Percentiles rank a stretch among this genome's conserved stretches.
Conservation (phyloP, 1,140 invertebrate species). For the Teleopsis dalmanni region DNA sequence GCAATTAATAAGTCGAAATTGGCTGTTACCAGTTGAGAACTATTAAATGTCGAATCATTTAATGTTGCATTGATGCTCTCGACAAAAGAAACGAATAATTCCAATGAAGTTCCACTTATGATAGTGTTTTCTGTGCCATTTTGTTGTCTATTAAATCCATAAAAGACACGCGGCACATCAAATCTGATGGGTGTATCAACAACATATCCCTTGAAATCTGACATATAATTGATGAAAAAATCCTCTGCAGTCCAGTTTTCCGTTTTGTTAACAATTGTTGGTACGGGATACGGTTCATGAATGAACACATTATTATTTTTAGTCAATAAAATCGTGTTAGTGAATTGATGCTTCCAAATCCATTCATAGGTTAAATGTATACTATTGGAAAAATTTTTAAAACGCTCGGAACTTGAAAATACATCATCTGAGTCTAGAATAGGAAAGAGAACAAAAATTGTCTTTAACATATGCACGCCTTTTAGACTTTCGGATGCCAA, state of each 20-base stretch:
- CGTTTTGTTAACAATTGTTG: slow-evolving; percentile 21
- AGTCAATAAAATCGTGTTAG: slow-evolving; percentile 25
- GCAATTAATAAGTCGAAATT: slow-evolving; percentile 13
- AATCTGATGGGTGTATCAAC: slow-evolving; percentile 23
- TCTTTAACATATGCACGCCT: slow-evolving; percentile 23
- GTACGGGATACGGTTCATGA: slow-evolving; percentile 27
- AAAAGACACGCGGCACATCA: slow-evolving; percentile 31
- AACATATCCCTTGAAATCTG: slow-evolving; percentile 25
- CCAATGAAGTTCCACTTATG: slow-evolving; percentile 26
- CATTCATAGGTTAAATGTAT: slow-evolving; percentile 20
- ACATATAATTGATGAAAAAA: slow-evolving; percentile 17
- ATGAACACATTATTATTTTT: slow-evolving; percentile 23
- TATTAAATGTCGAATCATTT: slow-evolving; percentile 16
- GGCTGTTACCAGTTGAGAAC: slow-evolving; percentile 1
- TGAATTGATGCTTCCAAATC: slow-evolving; percentile 30
- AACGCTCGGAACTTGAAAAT: slow-evolving; percentile 8
- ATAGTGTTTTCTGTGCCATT: slow-evolving; percentile 8
- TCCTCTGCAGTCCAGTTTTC: slow-evolving; percentile 16
- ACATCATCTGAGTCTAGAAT: slow-evolving; percentile 11
- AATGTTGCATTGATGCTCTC: slow-evolving; percentile 26
- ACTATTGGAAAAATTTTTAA: slow-evolving; percentile 3
- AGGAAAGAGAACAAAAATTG: slow-evolving; percentile 29
- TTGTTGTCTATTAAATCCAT: slow-evolving; percentile 12
- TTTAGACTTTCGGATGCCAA: slow-evolving; percentile 21
- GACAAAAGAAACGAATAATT: slow-evolving; percentile 28